These are phyloP conservation scores for Cichladusa arquata DNA, from an alignment of 2,113 vertebrate species.

Conservation along the genomic window DNA sequence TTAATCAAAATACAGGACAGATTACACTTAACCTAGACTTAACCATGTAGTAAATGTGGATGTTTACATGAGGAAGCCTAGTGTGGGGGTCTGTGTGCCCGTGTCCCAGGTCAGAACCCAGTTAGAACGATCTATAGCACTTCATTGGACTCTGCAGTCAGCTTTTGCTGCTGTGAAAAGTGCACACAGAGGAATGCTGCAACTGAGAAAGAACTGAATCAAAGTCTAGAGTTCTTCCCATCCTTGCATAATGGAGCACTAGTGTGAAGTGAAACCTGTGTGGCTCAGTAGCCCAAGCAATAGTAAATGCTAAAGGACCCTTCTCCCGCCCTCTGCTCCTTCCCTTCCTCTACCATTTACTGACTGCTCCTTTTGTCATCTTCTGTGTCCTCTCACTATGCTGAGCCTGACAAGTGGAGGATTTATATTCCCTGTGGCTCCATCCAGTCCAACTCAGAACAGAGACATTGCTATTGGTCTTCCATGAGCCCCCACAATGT, in stretches of 20 bases:
- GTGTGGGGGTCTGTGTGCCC: rapidly evolving
- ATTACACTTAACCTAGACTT: not conserved
- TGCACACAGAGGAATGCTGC: not conserved
- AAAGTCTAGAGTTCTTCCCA: not conserved
- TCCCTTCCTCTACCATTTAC: not conserved
- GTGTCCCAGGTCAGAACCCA: not conserved
- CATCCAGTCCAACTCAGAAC: not conserved
- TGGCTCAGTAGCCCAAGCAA: not conserved
- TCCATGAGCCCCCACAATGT: not conserved
- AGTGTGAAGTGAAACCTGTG: not conserved
- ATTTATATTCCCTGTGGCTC: not conserved
- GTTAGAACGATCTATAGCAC: rapidly evolving
- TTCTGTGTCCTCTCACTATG: not conserved
- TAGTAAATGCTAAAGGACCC: not conserved
- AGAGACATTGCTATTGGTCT: not conserved
- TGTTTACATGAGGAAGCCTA: not conserved
- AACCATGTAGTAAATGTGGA: not conserved
- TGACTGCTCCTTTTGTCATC: not conserved
- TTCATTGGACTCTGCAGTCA: not conserved
- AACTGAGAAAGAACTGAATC: not conserved
- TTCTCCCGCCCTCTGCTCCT: not conserved
- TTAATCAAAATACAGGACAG: not conserved
- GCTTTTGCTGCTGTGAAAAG: not conserved
- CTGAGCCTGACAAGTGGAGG: not conserved
- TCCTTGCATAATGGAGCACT: not conserved